Conservation (phyloP, 1,140 invertebrate species). For the Acarapis woodi region DNA sequence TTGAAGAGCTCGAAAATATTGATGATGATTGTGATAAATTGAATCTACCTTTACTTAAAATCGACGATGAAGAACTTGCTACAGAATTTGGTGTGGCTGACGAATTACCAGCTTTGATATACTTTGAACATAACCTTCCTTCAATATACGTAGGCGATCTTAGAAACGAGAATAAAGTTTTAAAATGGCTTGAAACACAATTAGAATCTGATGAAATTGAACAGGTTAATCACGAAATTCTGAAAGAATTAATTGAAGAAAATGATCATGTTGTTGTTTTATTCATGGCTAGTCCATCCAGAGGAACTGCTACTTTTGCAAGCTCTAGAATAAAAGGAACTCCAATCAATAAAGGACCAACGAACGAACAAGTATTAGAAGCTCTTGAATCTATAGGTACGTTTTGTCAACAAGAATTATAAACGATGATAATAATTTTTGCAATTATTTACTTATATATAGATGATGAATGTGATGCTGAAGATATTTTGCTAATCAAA, state of each 20-base stretch:
- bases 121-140: constrained; percentile 72
- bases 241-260: constrained; percentile 57
- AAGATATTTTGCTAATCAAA: constrained; percentile 15
- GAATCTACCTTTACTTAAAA: constrained; percentile 15
- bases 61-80: constrained; percentile 14
- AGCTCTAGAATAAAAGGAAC: constrained; percentile 52
- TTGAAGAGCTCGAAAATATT: constrained; percentile 19
- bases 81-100: constrained; percentile 14
- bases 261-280: constrained; percentile 53
- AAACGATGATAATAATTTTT: background rate
- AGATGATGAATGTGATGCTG: constrained; percentile 15
- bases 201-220: constrained; percentile 78
- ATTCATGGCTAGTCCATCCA: constrained; percentile 30
- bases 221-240: constrained; percentile 76
- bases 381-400: background rate
- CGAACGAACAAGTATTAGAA: background rate
- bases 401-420: constrained; percentile 4
- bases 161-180: constrained; percentile 59
- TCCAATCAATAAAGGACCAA: background rate
- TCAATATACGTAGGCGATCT: constrained; percentile 55
- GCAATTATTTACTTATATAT: constrained; percentile 10
- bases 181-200: constrained; percentile 73
- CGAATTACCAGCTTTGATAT: constrained; percentile 24
- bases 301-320: constrained; percentile 37
- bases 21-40: constrained; percentile 15